These are phyloP conservation scores for Pterocles orientalis DNA, from an alignment of 2,113 vertebrate species.

Conservation along the genomic window DNA sequence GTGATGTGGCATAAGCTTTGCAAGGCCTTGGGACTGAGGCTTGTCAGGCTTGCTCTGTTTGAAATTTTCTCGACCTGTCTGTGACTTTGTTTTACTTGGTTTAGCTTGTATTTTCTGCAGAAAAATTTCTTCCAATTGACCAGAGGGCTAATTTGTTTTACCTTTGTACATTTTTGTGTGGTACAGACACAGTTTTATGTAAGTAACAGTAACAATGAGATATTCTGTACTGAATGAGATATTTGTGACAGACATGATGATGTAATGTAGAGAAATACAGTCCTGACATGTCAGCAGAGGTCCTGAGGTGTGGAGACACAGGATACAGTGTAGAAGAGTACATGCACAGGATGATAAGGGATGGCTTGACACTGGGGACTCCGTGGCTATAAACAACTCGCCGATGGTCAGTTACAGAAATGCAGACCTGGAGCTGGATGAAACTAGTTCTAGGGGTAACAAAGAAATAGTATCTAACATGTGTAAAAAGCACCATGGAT, in stretches of 20 bases:
- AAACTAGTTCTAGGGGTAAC: neutral
- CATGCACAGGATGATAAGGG: neutral
- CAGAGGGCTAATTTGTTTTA: neutral
- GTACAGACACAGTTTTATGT: neutral
- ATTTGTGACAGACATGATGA: neutral
- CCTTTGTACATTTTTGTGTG: neutral
- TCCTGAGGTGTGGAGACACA: neutral
- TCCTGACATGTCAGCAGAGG: neutral
- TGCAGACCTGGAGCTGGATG: neutral
- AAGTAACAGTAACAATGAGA: neutral
- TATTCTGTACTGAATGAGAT: neutral
- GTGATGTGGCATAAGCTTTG: neutral
- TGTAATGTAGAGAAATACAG: neutral
- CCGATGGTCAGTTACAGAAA: neutral
- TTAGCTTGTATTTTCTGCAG: neutral
- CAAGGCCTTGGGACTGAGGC: neutral
- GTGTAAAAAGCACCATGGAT: neutral
- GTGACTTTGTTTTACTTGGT: neutral
- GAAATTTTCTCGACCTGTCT: neutral
- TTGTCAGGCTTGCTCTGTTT: neutral
- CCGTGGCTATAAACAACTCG: neutral
- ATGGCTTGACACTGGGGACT: neutral
- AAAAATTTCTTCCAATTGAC: neutral
- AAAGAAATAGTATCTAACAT: neutral
- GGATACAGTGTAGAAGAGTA: neutral